Evolutionary conservation across 2,113 vertebrate genomes (phyloP), one percentile per base, ranked within the genome.

Genomic region (Eurypyga helias): DNA sequence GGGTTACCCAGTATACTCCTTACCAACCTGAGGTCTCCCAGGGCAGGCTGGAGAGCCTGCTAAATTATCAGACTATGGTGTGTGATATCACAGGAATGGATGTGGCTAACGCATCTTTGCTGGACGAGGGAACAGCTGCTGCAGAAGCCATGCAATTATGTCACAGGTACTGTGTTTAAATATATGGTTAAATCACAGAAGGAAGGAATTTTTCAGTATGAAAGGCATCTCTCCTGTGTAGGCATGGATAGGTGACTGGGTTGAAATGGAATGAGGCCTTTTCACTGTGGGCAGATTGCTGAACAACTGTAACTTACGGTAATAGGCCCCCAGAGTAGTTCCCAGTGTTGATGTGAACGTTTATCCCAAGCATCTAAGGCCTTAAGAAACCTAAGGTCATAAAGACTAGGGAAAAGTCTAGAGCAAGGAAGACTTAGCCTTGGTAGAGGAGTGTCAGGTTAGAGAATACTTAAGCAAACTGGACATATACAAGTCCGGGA

Each of bases 91-190:
- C 99, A 11, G 99, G 99, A 62, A 97, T 99, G 99, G 99, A 99
- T 46, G 98, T 99, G 70, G 98, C 99, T 78, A 99, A 99, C 0
- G 99, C 99, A 0, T 99, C 99, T 10, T 96, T 99, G 91, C 97
- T 99, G 54, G 99, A 99, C 48, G 99, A 99, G 94, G 99, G 98
- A 5, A 99, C 99, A 0, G 99, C 99, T 7, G 99, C 99, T 11
- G 99, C 99, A 12, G 99, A 99, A 96, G 99, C 99, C 9, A 99
- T 99, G 99, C 99, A 99, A 82, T 98, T 99, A n/a, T 99, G 99
- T 89, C 98, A 99, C 98, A 99, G 99, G 99, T 99, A 95, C 83
- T 89, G 17, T n/a, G 28, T 33, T 83, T 64, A 71, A 71, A 83
- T 41, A 2, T 55, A 24, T 51, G 31, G 33, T 86, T 73, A 81